A percentile compares a stretch with the other conserved stretches of the same genome.
Conservation (phyloP, 2,888 invertebrate genomes). For the Amphimallon solstitiale region DNA sequence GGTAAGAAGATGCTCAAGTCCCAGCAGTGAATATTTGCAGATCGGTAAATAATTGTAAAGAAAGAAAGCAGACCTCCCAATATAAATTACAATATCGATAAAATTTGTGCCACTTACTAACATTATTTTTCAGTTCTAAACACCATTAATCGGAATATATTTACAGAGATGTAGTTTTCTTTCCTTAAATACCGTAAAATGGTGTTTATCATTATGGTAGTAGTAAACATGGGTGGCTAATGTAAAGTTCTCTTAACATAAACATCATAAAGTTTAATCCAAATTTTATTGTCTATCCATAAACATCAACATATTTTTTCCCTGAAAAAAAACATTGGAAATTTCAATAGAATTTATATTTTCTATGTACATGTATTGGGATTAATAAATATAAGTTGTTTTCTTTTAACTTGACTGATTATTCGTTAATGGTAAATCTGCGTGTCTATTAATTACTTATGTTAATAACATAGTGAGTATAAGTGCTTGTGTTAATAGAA, state of each 20-base stretch:
- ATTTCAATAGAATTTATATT: slow-evolving; percentile 2
- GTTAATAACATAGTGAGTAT: too few relatives aligned
- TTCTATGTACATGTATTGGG: slow-evolving; percentile 3
- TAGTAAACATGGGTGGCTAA: slow-evolving; percentile 10
- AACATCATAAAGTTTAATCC: slow-evolving; percentile 23
- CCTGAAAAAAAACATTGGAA: slow-evolving; percentile 3
- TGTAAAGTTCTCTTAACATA: slow-evolving; percentile 17
- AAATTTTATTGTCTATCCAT: slow-evolving; percentile 27
- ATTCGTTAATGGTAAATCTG: too few relatives aligned
- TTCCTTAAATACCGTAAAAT: slow-evolving; percentile 28
- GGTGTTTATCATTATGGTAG: slow-evolving; percentile 18
- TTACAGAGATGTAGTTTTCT: slow-evolving; percentile 17
- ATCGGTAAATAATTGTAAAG: slow-evolving; percentile 12
- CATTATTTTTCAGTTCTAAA: slow-evolving; percentile 8
- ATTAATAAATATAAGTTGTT: slow-evolving; percentile 5
- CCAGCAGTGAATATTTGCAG: background rate
- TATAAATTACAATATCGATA: slow-evolving; percentile 25
- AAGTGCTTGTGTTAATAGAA: too few relatives aligned
- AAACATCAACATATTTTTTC: slow-evolving; percentile 17
- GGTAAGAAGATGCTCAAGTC: background rate
- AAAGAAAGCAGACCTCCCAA: slow-evolving; percentile 2
- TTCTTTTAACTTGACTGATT: too few relatives aligned
- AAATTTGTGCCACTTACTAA: slow-evolving; percentile 8
- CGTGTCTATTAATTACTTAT: too few relatives aligned
- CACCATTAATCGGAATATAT: slow-evolving; percentile 16